These are phyloP conservation scores for Protobothrops mucrosquamatus DNA, from an alignment of 2,113 vertebrate genomes.

Conservation along the genomic window DNA sequence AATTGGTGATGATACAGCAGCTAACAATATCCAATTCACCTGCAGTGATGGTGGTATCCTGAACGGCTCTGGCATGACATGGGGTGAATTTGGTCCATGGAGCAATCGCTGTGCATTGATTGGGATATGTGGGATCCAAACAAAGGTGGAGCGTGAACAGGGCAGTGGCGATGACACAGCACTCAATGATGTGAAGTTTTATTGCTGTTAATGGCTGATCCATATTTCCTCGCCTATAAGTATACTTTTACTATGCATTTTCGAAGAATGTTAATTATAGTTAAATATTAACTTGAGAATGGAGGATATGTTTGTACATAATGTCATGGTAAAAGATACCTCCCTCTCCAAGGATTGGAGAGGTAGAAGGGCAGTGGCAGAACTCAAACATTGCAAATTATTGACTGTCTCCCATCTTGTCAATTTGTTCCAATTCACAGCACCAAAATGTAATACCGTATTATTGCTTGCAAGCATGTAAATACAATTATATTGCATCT, in stretches of 20 bases:
- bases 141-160: constrained; percentile 37
- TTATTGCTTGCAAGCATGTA: too few species aligned
- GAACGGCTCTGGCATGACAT: constrained; percentile 37
- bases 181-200: constrained; percentile 51
- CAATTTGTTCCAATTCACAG: too few species aligned
- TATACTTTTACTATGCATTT: too few species aligned
- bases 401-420: too few species aligned
- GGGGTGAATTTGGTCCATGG: constrained; percentile 60
- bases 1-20: constrained; percentile 53
- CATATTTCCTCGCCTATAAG: too few species aligned
- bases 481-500: too few species aligned
- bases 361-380: too few species aligned
- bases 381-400: too few species aligned
- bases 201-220: constrained; percentile 50
- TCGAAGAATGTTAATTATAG: background rate
- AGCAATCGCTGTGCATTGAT: constrained; percentile 45
- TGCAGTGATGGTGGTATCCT: constrained; percentile 53
- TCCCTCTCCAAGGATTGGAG: too few species aligned
- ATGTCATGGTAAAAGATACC: too few species aligned
- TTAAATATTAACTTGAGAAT: background rate
- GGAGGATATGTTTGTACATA: background rate
- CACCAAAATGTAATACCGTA: too few species aligned
- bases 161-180: constrained; percentile 51
- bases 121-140: constrained; percentile 47
- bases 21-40: constrained; percentile 58